Evolutionary conservation across 2,113 vertebrate genomes (phyloP).

Genomic region (Proteles cristata): DNA sequence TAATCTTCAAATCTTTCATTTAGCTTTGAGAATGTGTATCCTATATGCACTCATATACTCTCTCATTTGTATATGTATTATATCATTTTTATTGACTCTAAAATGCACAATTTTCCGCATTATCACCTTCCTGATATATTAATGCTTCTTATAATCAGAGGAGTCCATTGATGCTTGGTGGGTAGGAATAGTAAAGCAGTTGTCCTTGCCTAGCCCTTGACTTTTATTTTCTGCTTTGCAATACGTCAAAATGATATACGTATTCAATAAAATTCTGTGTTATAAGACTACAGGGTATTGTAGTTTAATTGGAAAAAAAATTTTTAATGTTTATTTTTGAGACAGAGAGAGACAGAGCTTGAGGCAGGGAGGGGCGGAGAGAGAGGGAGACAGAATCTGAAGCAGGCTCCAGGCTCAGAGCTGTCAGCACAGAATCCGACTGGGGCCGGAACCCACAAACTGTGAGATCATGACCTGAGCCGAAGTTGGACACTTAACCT

Average conservation of each 20-base stretch:
- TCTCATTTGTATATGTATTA: neutral
- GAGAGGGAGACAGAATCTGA: too few species aligned
- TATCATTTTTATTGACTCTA: neutral
- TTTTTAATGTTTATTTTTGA: too few species aligned
- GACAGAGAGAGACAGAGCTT: too few species aligned
- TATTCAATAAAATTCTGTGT: neutral
- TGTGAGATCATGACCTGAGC: too few species aligned
- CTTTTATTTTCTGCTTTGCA: neutral
- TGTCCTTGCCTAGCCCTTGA: neutral
- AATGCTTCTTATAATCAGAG: neutral
- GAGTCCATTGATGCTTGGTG: neutral
- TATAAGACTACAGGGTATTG: neutral
- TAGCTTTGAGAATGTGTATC: neutral
- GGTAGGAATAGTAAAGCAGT: neutral
- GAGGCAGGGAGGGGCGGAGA: too few species aligned
- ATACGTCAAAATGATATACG: neutral
- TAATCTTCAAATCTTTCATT: neutral
- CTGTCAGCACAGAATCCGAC: too few species aligned
- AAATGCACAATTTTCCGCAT: neutral
- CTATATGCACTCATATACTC: neutral
- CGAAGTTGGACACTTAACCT: too few species aligned
- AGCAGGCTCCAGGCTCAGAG: too few species aligned
- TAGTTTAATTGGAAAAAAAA: neutral
- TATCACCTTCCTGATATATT: neutral
- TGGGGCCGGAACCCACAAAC: too few species aligned